Percentiles rank a stretch among this genome's conserved stretches.
Conservation (phyloP, 2,797 vertebrate genomes). For the Toxotes lorentzi region DNA sequence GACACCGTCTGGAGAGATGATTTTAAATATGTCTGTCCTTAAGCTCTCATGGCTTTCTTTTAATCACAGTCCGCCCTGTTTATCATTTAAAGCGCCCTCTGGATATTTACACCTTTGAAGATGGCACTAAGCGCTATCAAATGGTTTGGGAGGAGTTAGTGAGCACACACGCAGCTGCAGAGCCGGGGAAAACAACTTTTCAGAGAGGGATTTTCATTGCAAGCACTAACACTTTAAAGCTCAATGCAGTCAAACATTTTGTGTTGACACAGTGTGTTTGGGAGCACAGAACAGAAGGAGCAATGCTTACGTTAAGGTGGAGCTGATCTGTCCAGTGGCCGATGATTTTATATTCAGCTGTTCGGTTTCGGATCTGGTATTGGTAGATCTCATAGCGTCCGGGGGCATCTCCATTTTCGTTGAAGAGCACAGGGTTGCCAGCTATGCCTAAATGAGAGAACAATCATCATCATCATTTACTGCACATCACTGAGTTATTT, state of each 20-base stretch:
- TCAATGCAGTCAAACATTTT: slow-evolving; percentile 1
- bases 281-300: neutral
- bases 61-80: slow-evolving; percentile 68
- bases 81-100: slow-evolving; percentile 76
- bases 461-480: slow-evolving; percentile 34
- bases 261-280: neutral
- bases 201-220: slow-evolving; percentile 34
- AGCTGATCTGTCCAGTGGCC: slow-evolving; percentile 97
- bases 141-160: slow-evolving; percentile 58
- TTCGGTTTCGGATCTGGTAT: slow-evolving; percentile 94
- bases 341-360: slow-evolving; percentile 94
- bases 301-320: slow-evolving; percentile 89
- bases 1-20: slow-evolving; percentile 64
- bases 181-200: slow-evolving; percentile 47
- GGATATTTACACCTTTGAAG: slow-evolving; percentile 80
- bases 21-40: slow-evolving; percentile 71
- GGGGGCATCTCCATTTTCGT: slow-evolving; percentile 95
- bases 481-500: slow-evolving; percentile 26
- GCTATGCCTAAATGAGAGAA: slow-evolving; percentile 90
- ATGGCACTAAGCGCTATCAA: slow-evolving; percentile 61
- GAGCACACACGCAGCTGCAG: slow-evolving; percentile 43
- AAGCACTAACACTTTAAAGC: slow-evolving; percentile 14
- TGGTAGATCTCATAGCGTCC: slow-evolving; percentile 99
- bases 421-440: slow-evolving; percentile 97
- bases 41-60: slow-evolving; percentile 67